These are phyloP conservation scores for Seira sanloemensis DNA, from an alignment of 2,888 invertebrate species.

Conservation along the genomic window DNA sequence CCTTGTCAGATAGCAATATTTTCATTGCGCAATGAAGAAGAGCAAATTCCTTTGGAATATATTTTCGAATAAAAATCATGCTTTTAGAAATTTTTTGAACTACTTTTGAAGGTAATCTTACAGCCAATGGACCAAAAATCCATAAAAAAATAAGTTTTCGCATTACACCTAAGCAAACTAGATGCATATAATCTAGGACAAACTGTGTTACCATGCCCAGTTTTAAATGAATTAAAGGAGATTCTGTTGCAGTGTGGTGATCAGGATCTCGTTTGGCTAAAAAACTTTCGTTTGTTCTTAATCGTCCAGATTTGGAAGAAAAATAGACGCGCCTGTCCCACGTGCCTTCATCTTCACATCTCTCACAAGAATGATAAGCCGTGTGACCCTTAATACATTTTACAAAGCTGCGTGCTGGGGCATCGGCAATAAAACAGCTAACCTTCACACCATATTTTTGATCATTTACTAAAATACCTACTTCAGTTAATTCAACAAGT, in stretches of 20 bases:
- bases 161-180: slow-evolving; percentile 33
- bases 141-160: slow-evolving; percentile 27
- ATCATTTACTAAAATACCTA: slow-evolving; percentile 18
- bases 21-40: not conserved
- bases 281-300: slow-evolving; percentile 2
- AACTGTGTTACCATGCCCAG: slow-evolving; percentile 26
- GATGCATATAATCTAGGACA: slow-evolving; percentile 47
- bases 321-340: not conserved
- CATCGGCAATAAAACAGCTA: slow-evolving; percentile 24
- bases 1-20: slow-evolving; percentile 21
- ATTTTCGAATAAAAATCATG: not conserved
- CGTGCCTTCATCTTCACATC: slow-evolving; percentile 5
- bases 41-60: slow-evolving; percentile 40
- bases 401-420: slow-evolving; percentile 21
- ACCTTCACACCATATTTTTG: not conserved
- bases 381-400: slow-evolving; percentile 34
- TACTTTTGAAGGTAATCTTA: not conserved
- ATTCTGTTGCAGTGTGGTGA: not conserved
- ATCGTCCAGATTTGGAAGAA: not conserved
- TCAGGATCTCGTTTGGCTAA: not conserved
- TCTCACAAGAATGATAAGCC: slow-evolving; percentile 27
- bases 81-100: too few species aligned
- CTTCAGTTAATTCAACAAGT: not conserved
- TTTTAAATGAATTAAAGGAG: not conserved
- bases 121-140: not conserved